These are phyloP conservation scores for Elymnias hypermnestra DNA, from an alignment of 1,140 invertebrate species.

Conservation along the genomic window DNA sequence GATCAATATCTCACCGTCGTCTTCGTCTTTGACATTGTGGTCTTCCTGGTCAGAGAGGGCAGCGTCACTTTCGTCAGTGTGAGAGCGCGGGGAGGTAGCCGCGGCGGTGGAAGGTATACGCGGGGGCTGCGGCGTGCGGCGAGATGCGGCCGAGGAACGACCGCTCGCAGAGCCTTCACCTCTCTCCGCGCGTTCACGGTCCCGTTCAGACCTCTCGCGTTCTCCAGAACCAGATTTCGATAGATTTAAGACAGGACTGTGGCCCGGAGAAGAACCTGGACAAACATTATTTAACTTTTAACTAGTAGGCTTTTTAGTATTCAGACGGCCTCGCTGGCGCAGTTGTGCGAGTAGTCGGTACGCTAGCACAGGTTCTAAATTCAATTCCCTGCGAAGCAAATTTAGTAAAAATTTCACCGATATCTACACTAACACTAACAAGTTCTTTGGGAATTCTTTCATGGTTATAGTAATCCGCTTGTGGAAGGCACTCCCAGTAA, in stretches of 20 bases:
- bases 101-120: slow-evolving; percentile 61
- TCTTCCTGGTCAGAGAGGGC: slow-evolving; percentile 83
- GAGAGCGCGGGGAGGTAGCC: slow-evolving; percentile 79
- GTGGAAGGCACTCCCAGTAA: too few species aligned
- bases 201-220: slow-evolving; percentile 72
- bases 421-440: too few species aligned
- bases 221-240: slow-evolving; percentile 88
- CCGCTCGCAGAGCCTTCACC: slow-evolving; percentile 77
- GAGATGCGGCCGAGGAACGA: slow-evolving; percentile 74
- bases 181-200: slow-evolving; percentile 63
- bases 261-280: slow-evolving; percentile 88
- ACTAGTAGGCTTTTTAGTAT: slow-evolving; percentile 3
- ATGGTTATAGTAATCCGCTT: too few species aligned
- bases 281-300: slow-evolving; percentile 2
- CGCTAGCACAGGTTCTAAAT: too few species aligned
- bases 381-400: too few species aligned
- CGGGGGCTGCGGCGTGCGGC: slow-evolving; percentile 68
- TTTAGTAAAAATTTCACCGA: too few species aligned
- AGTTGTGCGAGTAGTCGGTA: too few species aligned
- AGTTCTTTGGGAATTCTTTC: too few species aligned
- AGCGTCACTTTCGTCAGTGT: slow-evolving; percentile 85
- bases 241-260: slow-evolving; percentile 92
- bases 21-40: slow-evolving; percentile 88
- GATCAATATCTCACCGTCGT: slow-evolving; percentile 84
- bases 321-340: too few species aligned